Evolutionary conservation across 2,113 vertebrate genomes (phyloP).

Genomic region (Tenrec ecaudatus): DNA sequence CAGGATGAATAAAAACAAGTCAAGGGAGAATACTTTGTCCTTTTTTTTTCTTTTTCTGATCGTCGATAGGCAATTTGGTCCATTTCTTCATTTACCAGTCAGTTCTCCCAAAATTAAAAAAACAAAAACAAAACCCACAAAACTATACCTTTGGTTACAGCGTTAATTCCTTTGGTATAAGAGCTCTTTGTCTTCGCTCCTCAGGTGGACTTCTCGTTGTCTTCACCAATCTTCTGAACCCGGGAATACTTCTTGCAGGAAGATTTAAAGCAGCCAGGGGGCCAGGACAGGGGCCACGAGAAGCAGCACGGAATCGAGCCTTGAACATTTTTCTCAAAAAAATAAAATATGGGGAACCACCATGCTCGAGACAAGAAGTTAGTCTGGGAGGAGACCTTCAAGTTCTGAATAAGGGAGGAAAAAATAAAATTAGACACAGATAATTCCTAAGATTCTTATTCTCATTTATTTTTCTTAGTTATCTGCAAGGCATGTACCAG

Average conservation of each 20-base stretch:
- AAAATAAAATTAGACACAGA: neutral
- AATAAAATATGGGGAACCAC: slow-evolving; percentile 98
- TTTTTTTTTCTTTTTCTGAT: slow-evolving; percentile 75
- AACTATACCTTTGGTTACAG: slow-evolving; percentile 87
- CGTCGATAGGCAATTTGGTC: slow-evolving; percentile 85
- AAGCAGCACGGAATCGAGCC: slow-evolving; percentile 95
- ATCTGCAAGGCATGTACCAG: neutral
- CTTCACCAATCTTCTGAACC: slow-evolving; percentile 93
- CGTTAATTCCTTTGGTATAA: slow-evolving; percentile 77
- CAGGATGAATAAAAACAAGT: slow-evolving; percentile 72
- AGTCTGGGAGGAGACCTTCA: slow-evolving; percentile 93
- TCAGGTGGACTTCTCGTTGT: slow-evolving; percentile 90
- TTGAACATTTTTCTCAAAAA: slow-evolving; percentile 97
- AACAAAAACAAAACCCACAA: neutral
- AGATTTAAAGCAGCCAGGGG: slow-evolving; percentile 96
- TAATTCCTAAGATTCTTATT: neutral
- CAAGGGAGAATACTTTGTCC: slow-evolving; percentile 69
- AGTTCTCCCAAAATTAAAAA: slow-evolving; percentile 77
- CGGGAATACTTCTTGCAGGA: slow-evolving; percentile 97
- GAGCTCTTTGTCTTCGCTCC: slow-evolving; percentile 62
- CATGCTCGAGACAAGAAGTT: slow-evolving; percentile 97
- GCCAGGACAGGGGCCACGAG: slow-evolving; percentile 95
- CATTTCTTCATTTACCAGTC: slow-evolving; percentile 81
- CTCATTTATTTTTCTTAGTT: neutral
- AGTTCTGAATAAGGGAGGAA: slow-evolving; percentile 85